Conservation (phyloP, 2,888 invertebrate genomes). For the Calameuta filiformis region DNA sequence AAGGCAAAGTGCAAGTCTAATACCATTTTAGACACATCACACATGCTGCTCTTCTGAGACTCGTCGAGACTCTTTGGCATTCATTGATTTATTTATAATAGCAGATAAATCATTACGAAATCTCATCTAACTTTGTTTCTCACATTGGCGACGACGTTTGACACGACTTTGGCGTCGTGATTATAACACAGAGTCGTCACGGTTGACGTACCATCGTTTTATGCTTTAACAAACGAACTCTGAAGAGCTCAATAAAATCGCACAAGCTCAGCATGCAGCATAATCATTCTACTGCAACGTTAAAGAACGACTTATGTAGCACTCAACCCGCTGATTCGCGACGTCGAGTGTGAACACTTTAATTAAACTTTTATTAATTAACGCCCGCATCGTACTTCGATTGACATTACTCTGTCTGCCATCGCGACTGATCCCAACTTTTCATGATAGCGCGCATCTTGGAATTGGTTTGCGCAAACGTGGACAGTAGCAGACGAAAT, state of each 20-base stretch:
- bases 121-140: slow-evolving; percentile 28
- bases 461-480: background rate
- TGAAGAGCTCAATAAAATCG: background rate
- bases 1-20: background rate
- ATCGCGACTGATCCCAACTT: background rate
- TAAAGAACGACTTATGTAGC: background rate
- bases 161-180: background rate
- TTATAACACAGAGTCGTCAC: background rate
- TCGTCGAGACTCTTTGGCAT: background rate
- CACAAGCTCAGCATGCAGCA: background rate
- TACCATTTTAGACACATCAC: background rate
- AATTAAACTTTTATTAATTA: slow-evolving; percentile 2
- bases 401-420: background rate
- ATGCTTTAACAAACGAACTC: background rate
- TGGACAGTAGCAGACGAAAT: background rate
- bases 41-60: background rate
- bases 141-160: slow-evolving; percentile 29
- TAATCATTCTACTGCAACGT: background rate
- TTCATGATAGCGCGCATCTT: background rate
- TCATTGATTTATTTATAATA: background rate
- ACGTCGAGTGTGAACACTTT: background rate
- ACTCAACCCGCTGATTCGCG: background rate
- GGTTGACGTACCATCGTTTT: background rate
- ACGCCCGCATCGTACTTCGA: background rate
- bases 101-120: slow-evolving; percentile 28